These are phyloP conservation scores for Enteromius mattozi DNA, from an alignment of 2,797 vertebrate genomes.

Conservation along the genomic window DNA sequence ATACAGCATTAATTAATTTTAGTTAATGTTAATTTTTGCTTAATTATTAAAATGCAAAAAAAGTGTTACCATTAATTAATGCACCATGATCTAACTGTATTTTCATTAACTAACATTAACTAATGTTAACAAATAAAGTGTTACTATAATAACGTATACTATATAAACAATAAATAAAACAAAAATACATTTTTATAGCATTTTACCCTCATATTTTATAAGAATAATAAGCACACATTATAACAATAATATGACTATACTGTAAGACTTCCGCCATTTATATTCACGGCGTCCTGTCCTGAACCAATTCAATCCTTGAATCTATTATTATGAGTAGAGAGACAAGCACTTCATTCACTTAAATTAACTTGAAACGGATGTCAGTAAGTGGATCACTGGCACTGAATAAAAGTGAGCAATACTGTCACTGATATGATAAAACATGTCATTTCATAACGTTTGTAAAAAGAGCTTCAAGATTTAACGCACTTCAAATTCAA, in stretches of 20 bases:
- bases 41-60: no score
- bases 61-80: no score
- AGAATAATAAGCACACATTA: no score
- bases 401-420: not conserved
- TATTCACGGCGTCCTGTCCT: not conserved
- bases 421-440: slow-evolving; percentile 1
- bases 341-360: not conserved
- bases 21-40: no score
- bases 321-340: not conserved
- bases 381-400: not conserved
- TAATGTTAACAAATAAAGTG: no score
- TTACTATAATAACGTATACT: not conserved
- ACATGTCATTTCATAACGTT: not conserved
- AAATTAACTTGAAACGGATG: not conserved
- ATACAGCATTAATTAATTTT: no score
- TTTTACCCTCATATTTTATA: not conserved
- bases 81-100: no score
- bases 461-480: not conserved
- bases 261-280: not conserved
- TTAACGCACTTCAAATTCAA: not conserved
- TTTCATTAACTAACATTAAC: no score
- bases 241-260: not conserved
- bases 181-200: not conserved
- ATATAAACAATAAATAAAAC: not conserved
- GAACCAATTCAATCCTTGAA: not conserved